phyloP scores from a whole-genome alignment of 2,797 vertebrate genomes.

The Poecilia velifera region DNA sequence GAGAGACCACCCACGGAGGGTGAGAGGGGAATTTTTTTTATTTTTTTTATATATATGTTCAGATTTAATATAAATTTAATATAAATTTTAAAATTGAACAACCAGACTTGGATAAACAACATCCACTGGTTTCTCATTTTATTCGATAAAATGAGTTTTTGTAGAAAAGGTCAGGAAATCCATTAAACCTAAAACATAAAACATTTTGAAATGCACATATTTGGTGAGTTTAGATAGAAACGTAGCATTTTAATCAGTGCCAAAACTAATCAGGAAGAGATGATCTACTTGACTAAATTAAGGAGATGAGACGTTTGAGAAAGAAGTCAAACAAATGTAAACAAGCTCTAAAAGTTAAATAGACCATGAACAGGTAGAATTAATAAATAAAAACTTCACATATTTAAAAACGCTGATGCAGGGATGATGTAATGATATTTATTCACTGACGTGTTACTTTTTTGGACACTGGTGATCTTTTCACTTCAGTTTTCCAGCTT shows the following conservation, averaged over 20 bases:
- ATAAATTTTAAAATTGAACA: background rate
- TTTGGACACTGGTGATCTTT: background rate
- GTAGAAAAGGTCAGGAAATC: background rate
- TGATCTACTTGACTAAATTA: background rate
- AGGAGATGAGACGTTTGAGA: background rate
- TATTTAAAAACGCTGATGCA: background rate
- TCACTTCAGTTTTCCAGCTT: background rate
- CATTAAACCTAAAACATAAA: background rate
- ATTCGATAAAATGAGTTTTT: background rate
- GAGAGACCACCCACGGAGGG: no score
- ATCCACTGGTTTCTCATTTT: background rate
- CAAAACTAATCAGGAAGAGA: background rate
- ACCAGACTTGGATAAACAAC: background rate
- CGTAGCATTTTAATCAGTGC: background rate
- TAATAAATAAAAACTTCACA: background rate
- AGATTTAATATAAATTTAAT: no score
- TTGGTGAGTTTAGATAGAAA: background rate
- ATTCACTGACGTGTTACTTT: background rate
- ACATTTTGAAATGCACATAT: background rate
- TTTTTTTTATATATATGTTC: no score
- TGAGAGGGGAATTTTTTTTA: no score
- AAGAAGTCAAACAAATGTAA: background rate
- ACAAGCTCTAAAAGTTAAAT: background rate
- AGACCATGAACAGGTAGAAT: background rate
- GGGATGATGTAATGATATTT: background rate